Base-by-base conservation (phyloP, 2,113 vertebrate species). In the Ranitomeya imitator region DNA sequence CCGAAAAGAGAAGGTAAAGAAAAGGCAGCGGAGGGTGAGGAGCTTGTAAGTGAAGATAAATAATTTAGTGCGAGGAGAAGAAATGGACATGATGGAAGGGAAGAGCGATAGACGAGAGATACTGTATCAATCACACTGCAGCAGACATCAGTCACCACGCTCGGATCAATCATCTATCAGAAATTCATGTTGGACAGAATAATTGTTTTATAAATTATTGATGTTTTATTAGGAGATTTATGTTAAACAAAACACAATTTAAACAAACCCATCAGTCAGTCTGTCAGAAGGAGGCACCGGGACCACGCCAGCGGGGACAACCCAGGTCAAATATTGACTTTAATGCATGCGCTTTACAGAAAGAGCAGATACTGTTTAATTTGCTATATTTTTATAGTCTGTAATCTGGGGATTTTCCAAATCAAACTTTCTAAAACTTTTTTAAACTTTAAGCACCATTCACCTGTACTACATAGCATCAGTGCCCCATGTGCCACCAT, bases 161-260 rank as follows among this genome's bases (percentile, higher is more conserved):
- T n/a, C 74, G 23, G 79, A 89, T 89, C 87, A 89, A 89, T 89
- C 87, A 89, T 88, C 87, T 57, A 88, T 89, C 87, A 89, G 87
- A 79, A 89, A 85, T 85, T 85, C 82, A 85, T 69, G 74, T 79
- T 89, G 87, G 87, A 89, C 87, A 89, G 81, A 79, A 84, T 89
- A 89, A 89, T 89, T 89, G 87, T 89, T 89, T 89, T 89, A 89
- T 89, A 89, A 89, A 89, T 89, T 89, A 89, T 88, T 88, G 87
- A 88, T 88, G 87, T 84, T 88, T 88, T 88, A 88, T 89, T 85
- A 76, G 83, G 60, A 85, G 87, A 89, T 89, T 89, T 89, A 89
- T 89, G 81, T 89, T 89, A 89, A 88, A 84, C 87, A 88, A 89
- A 89, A 85, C 87, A 87, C 77, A 85, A 31, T 89, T 89, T 85